phyloP scores from a whole-genome alignment of 2,113 vertebrate species.

The Pelobates fuscus region DNA sequence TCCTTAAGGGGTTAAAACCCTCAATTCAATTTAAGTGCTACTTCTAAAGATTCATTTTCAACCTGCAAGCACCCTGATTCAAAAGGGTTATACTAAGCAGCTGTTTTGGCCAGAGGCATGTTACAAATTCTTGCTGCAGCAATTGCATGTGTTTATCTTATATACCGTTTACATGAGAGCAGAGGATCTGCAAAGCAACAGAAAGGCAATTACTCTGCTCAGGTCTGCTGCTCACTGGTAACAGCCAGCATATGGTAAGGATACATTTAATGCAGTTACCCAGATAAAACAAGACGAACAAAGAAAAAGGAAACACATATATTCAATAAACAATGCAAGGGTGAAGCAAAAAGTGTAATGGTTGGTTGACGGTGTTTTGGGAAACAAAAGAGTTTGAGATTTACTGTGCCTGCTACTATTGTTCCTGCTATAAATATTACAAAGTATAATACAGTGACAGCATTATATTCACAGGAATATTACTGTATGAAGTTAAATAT shows the following conservation, averaged over 20 bases:
- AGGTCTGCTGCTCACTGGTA: background rate
- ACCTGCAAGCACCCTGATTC: background rate
- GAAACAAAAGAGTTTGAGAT: background rate
- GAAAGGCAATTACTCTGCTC: background rate
- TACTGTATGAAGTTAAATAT: no score
- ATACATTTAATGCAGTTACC: background rate
- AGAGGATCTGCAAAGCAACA: background rate
- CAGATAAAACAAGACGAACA: background rate
- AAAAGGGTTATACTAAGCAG: background rate
- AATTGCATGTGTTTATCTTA: conserved; percentile 8
- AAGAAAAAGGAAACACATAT: background rate
- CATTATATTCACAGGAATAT: no score
- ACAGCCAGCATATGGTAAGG: background rate
- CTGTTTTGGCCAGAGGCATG: background rate
- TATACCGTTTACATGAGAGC: background rate
- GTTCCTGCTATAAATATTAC: no score
- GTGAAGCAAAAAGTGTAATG: background rate
- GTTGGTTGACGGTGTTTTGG: background rate
- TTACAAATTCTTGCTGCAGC: background rate
- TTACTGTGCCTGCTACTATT: no score
- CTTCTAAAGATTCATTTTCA: conserved; percentile 11
- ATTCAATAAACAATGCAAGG: background rate
- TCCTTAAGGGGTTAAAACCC: background rate
- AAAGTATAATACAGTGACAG: no score
- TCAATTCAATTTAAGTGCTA: conserved; percentile 16